Conservation (phyloP, 2,113 vertebrate species). For the Nothocercus julius region DNA sequence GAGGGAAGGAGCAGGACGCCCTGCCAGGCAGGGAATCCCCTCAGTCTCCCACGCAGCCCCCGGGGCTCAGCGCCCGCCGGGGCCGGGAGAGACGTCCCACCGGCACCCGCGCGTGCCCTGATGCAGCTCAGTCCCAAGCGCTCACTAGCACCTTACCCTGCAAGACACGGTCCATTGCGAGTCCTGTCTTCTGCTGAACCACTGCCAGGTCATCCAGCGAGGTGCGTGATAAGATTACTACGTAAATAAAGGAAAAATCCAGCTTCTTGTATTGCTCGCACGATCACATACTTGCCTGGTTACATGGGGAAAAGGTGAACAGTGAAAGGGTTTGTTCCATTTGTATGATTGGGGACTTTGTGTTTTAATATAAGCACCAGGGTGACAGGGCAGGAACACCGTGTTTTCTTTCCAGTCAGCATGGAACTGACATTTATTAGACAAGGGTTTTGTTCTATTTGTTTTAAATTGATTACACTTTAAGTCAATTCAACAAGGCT, state of each 20-base stretch:
- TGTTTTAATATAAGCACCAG: conserved; percentile 6
- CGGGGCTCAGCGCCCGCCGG: background rate
- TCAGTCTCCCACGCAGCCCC: background rate
- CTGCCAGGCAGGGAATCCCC: background rate
- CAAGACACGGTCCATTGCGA: background rate
- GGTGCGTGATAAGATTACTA: background rate
- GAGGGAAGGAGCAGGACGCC: background rate
- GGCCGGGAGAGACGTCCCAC: background rate
- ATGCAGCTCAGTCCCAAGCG: background rate
- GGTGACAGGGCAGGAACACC: conserved; percentile 60
- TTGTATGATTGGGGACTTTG: conserved; percentile 62
- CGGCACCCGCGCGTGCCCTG: background rate
- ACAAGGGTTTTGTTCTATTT: conserved; percentile 56
- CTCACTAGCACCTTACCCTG: background rate
- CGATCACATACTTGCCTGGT: conserved; percentile 9
- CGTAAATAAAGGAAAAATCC: background rate
- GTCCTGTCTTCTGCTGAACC: background rate
- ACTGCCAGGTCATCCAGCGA: background rate
- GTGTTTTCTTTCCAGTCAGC: conserved; percentile 68
- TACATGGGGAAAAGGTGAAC: conserved; percentile 12
- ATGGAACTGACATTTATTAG: conserved; percentile 55
- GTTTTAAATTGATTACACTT: conserved; percentile 49
- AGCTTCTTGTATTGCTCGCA: background rate
- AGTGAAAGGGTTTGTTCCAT: conserved; percentile 61
- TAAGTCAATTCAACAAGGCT: conserved; percentile 55